Conservation (phyloP, 2,797 vertebrate species). For the Myotis pilosus region DNA sequence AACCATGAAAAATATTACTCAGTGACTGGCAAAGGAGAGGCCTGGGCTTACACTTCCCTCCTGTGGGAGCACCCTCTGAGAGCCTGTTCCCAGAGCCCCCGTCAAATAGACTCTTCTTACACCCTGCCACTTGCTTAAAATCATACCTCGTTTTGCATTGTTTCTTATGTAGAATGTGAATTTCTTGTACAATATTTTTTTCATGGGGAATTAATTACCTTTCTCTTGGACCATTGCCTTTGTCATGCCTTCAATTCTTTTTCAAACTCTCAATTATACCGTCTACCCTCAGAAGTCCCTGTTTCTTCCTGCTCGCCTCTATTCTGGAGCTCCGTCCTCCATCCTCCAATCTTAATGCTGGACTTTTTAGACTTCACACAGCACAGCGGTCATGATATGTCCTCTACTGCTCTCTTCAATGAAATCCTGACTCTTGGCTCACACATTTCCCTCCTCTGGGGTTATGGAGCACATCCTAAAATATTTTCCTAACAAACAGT, state of each 20-base stretch:
- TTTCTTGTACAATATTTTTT: not conserved
- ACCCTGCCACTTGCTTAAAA: constrained; percentile 3
- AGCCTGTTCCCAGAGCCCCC: not conserved
- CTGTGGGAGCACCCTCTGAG: not conserved
- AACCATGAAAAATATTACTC: constrained; percentile 7
- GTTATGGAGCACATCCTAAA: not conserved
- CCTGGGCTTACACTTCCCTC: not conserved
- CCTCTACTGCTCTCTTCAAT: not conserved
- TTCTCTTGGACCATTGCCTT: not conserved
- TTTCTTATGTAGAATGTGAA: not conserved
- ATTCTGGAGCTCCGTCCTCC: not conserved
- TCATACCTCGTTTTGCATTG: not conserved
- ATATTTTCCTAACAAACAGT: not conserved
- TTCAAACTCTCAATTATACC: not conserved
- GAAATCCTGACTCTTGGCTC: not conserved
- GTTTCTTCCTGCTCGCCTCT: not conserved
- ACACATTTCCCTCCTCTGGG: not conserved
- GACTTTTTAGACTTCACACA: not conserved
- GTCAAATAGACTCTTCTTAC: not conserved
- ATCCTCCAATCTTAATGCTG: not conserved
- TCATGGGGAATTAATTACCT: not conserved
- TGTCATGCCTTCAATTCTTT: not conserved
- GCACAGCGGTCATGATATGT: accelerated
- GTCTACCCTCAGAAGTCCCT: not conserved
- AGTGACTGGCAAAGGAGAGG: not conserved